These are phyloP conservation scores for Neogobius melanostomus DNA, from an alignment of 2,113 vertebrate species.

Conservation along the genomic window DNA sequence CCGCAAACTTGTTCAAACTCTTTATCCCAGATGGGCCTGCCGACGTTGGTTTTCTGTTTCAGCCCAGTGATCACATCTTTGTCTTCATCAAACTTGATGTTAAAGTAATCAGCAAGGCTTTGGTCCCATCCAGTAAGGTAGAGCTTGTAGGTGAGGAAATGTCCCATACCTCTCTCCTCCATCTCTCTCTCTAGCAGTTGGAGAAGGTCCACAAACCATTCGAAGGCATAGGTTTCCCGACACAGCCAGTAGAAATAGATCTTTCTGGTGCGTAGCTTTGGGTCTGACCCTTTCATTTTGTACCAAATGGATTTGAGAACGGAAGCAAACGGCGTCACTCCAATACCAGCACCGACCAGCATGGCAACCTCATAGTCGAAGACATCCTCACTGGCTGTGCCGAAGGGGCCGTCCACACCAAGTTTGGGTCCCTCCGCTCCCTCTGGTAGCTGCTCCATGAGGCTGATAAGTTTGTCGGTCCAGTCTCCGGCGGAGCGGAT, in stretches of 20 bases:
- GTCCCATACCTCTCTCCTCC: constrained; percentile 82
- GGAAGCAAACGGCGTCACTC: constrained; percentile 90
- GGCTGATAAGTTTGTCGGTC: constrained; percentile 82
- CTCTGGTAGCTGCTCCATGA: constrained; percentile 73
- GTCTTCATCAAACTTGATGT: constrained; percentile 78
- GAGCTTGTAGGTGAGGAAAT: constrained; percentile 89
- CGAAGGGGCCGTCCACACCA: constrained; percentile 89
- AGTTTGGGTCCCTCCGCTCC: constrained; percentile 79
- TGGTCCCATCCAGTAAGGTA: constrained; percentile 88
- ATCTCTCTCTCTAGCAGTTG: constrained; percentile 88
- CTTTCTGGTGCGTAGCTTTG: constrained; percentile 86
- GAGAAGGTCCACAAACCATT: constrained; percentile 90
- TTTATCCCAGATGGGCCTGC: constrained; percentile 86
- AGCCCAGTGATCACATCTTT: constrained; percentile 85
- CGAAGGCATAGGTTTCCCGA: constrained; percentile 87
- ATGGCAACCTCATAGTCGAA: constrained; percentile 91
- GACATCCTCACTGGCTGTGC: constrained; percentile 90
- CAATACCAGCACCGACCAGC: constrained; percentile 88
- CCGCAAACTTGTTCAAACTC: constrained; percentile 84
- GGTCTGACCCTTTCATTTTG: constrained; percentile 84
- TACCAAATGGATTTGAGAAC: constrained; percentile 94
- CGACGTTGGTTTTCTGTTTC: constrained; percentile 89
- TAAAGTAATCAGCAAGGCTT: constrained; percentile 76
- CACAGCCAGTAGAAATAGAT: constrained; percentile 97
- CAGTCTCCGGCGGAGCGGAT: constrained; percentile 86